Evolutionary conservation across 2,113 vertebrate species (phyloP), one percentile per base, ranked within the genome.

Genomic region (Mastomys coucha): DNA sequence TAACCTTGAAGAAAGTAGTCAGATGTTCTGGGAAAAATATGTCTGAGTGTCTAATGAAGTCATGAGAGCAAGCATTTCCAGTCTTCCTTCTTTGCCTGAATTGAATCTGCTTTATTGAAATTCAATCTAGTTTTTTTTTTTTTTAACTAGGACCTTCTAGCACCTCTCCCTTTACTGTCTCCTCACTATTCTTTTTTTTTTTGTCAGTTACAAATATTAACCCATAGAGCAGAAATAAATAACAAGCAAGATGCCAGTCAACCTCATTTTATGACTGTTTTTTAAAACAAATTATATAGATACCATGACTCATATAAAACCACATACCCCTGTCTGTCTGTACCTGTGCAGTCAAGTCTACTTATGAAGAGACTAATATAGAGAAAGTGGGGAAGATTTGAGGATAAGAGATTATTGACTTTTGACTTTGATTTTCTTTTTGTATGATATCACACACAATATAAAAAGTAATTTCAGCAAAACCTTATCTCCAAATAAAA

Each of bases 1-100:
- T 91, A 95, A 93, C n/a, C 69, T 94, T 94, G 95, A 96, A 93
- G 84, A 95, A 82, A 81, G 49, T 51, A 69, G 14, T 39, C 78
- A 92, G 95, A 77, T 45, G 85, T 2, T 53, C 51, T 45, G 45
- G 72, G 33, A 65, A 85, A 69, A 69, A 63, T 28, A 78, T 73
- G 13, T 13, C 1, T 7, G 0, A 69, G 22, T 94, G 36, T 84
- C 24, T 70, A 70, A 89, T 51, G 49, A 45, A 73, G 2, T 67
- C 24, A 85, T 42, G 16, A 65, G 39, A 65, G 20, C 8, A 51
- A 13, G 33, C 8, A 39, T 17, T 60, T 80, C 11, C 19, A 42
- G 31, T 33, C 7, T 72, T 67, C 19, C 14, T 5, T 42, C 33
- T 0, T 2, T 67, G 58, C 53, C 31, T 53, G 69, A 93, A 72